Evolutionary conservation across 2,888 invertebrate genomes (phyloP), one percentile per base, ranked within the genome.

Genomic region (Clusia tigrina): DNA sequence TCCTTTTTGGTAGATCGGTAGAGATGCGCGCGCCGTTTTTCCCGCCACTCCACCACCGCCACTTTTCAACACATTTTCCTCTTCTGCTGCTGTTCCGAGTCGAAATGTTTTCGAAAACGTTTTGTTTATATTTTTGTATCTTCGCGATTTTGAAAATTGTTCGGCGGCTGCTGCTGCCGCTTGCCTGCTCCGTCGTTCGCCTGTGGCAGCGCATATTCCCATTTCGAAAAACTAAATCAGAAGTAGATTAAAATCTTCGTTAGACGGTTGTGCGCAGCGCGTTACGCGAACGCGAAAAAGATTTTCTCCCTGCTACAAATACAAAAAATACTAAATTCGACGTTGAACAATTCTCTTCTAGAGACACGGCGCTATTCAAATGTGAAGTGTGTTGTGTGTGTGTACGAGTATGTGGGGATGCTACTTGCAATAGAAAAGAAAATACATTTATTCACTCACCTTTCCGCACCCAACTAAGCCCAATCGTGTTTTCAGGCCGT

Each of bases 191-290:
- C n/a, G 1, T 38, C 20, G n/a, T 20, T 18, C 42, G n/a, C n/a
- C n/a, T n/a, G n/a, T n/a, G n/a, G n/a, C n/a, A n/a, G n/a, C n/a
- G n/a, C n/a, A n/a, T n/a, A n/a, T 37, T 56, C 6, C 32, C 60
- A 60, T 68, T 69, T 69, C 68, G 71, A 69, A 69, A 66, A 71
- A 68, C 66, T 69, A 69, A 68, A 69, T 71, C 81, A 75, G 79
- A 80, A 74, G 74, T 74, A 80, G 78, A 81, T 78, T 71, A 72
- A 78, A 77, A 83, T 80, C 80, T 81, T 80, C 78, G 79, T 80
- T 81, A 80, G 79, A 77, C 81, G 82, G 81, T 81, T 77, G 81
- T 81, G 79, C 75, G 73, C 73, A 72, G 73, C 71, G 68, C 65
- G 60, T 70, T 69, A 69, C 69, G 68, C 66, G 69, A n/a, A 62